Conservation (phyloP, 2,797 vertebrate genomes). For the Sebastes matsubarae region DNA sequence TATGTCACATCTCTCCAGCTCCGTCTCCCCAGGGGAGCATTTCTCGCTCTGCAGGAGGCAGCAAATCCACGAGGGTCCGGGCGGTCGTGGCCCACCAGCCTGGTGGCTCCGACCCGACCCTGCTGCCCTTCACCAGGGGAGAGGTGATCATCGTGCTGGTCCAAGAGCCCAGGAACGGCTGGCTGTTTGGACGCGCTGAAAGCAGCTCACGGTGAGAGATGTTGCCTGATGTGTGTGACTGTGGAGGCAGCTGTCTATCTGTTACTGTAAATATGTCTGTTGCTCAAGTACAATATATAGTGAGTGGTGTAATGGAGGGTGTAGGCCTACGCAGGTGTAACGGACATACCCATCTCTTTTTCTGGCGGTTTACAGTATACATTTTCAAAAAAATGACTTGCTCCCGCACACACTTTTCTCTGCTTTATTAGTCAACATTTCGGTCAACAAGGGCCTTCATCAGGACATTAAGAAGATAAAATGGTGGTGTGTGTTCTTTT, state of each 20-base stretch:
- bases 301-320: too few species aligned
- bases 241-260: background rate
- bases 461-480: too few species aligned
- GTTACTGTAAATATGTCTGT: background rate
- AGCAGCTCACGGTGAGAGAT: constrained; percentile 81
- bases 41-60: constrained; percentile 70
- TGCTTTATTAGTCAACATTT: too few species aligned
- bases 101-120: constrained; percentile 79
- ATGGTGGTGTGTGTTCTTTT: too few species aligned
- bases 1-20: constrained; percentile 51
- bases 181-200: constrained; percentile 90
- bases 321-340: too few species aligned
- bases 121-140: constrained; percentile 86
- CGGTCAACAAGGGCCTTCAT: too few species aligned
- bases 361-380: too few species aligned
- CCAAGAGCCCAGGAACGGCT: constrained; percentile 88
- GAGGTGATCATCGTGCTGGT: constrained; percentile 84
- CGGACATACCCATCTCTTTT: too few species aligned
- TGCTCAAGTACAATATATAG: background rate
- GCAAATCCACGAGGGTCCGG: constrained; percentile 79
- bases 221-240: background rate
- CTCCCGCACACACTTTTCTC: too few species aligned
- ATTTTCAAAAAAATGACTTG: too few species aligned
- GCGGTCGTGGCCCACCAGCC: constrained; percentile 81
- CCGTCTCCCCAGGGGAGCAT: constrained; percentile 76